phyloP scores from a whole-genome alignment of 2,113 vertebrate species.

The Trematomus loennbergii region DNA sequence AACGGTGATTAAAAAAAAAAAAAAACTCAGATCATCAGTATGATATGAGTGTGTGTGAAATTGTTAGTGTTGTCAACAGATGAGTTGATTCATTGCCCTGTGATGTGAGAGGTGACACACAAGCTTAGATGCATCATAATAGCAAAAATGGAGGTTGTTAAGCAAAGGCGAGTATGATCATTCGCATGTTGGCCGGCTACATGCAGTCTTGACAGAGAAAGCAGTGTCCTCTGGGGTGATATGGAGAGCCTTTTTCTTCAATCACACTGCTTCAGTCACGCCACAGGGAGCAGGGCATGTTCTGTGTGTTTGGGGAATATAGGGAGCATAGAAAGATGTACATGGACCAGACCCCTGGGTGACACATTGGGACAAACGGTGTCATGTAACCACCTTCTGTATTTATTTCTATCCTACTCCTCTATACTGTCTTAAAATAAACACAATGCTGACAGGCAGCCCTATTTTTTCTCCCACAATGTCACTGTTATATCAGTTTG shows the following conservation, averaged over 20 bases:
- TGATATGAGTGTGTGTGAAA: constrained; percentile 27
- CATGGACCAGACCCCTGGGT: constrained; percentile 1
- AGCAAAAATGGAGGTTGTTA: constrained; percentile 26
- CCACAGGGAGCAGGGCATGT: constrained; percentile 30
- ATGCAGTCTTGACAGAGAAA: constrained; percentile 42
- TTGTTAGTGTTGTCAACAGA: constrained; percentile 41
- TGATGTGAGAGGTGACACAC: constrained; percentile 45
- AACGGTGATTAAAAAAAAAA: constrained; percentile 52
- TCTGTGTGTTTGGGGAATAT: constrained; percentile 7
- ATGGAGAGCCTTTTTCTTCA: constrained; percentile 38
- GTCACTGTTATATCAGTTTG: constrained; percentile 34
- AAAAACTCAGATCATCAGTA: constrained; percentile 44
- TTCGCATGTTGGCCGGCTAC: constrained; percentile 47
- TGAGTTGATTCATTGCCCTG: constrained; percentile 55
- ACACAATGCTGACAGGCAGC: constrained; percentile 36
- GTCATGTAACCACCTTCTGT: not conserved
- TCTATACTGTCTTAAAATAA: constrained; percentile 44
- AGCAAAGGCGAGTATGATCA: constrained; percentile 35
- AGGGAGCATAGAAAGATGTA: constrained; percentile 9
- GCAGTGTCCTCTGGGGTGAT: constrained; percentile 30
- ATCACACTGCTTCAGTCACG: constrained; percentile 39
- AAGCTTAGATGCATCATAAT: constrained; percentile 17
- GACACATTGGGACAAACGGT: not conserved
- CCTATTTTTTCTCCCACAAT: constrained; percentile 27
- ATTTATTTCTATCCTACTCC: constrained; percentile 18